Evolutionary conservation across 1,140 invertebrate species (phyloP).

Genomic region (Ceratitis capitata): DNA sequence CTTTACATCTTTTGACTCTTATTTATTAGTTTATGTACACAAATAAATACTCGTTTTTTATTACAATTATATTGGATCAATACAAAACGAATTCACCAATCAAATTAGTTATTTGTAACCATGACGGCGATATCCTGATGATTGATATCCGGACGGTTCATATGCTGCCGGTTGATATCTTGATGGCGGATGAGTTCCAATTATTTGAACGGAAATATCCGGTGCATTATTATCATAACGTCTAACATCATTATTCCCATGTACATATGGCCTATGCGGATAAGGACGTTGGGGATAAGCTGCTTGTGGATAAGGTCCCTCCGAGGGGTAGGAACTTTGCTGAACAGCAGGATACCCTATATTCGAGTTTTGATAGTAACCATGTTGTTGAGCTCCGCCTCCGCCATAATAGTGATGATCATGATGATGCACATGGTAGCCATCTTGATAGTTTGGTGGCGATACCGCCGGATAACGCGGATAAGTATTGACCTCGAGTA

Average conservation of each 20-base stretch:
- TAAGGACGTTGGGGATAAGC: background rate
- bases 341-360: background rate
- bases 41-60: too few relatives aligned
- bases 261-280: background rate
- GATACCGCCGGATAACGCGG: slow-evolving; percentile 22
- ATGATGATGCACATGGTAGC: slow-evolving; percentile 47
- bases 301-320: background rate
- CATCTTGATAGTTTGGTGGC: slow-evolving; percentile 50
- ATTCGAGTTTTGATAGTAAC: slow-evolving; percentile 31
- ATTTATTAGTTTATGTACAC: too few relatives aligned
- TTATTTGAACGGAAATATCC: background rate
- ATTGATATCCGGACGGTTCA: background rate
- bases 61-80: too few relatives aligned
- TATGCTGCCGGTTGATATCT: too few relatives aligned
- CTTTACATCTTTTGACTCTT: too few relatives aligned
- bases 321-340: background rate
- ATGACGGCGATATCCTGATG: background rate
- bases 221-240: background rate
- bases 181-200: background rate
- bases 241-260: background rate
- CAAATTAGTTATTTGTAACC: background rate
- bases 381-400: slow-evolving; percentile 45
- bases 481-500: slow-evolving; percentile 38
- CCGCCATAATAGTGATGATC: slow-evolving; percentile 54
- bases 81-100: too few relatives aligned